phyloP scores from a whole-genome alignment of 1,140 invertebrate genomes.

The Drosophila guanche region DNA sequence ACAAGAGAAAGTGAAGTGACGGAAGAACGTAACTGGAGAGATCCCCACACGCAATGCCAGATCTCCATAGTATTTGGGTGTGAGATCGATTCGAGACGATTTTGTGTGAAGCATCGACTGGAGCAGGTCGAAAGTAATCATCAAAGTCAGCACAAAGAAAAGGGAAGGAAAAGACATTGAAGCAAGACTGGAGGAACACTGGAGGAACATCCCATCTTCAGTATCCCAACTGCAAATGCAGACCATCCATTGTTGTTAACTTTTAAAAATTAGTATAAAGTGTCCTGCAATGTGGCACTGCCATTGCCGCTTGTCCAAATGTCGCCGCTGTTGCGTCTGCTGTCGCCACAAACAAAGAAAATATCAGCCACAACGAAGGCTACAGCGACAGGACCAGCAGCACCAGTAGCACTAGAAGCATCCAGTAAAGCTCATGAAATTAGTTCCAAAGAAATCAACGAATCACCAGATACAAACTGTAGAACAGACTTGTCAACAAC shows the following conservation, averaged over 20 bases:
- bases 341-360: conserved; percentile 74
- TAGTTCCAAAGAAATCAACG: conserved; percentile 23
- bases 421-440: conserved; percentile 14
- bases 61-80: too few relatives aligned
- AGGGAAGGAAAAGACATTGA: too few relatives aligned
- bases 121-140: too few relatives aligned
- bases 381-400: conserved; percentile 21
- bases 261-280: not conserved
- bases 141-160: too few relatives aligned
- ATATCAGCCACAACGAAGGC: conserved; percentile 53
- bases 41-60: too few relatives aligned
- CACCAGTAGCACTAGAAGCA: not conserved
- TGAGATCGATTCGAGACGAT: too few relatives aligned
- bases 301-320: conserved; percentile 44
- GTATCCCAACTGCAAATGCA: too few relatives aligned
- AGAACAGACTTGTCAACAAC: conserved; percentile 17
- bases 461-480: not conserved
- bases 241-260: too few relatives aligned
- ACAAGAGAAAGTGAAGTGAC: conserved; percentile 8
- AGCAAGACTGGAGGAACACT: too few relatives aligned
- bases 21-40: not conserved
- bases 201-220: too few relatives aligned
- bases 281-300: conserved; percentile 50
- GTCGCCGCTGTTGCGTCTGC: conserved; percentile 69
- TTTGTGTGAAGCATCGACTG: too few relatives aligned